Base-by-base conservation (phyloP, 2,888 invertebrate genomes). In the Perithous albicinctus region DNA sequence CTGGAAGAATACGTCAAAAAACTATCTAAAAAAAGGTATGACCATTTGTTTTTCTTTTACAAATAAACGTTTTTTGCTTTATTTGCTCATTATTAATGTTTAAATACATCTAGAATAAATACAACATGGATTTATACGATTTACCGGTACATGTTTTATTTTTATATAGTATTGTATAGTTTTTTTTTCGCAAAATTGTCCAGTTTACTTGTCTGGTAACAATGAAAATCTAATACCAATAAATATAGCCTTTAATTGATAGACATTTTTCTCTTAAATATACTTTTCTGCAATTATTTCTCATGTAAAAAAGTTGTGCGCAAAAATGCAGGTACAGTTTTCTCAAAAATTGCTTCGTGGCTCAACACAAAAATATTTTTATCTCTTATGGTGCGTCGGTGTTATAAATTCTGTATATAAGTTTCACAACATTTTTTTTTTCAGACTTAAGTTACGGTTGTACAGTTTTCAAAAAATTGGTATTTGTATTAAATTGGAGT, bases 61-160 rank as follows among this genome's bases (percentile, higher is more conserved):
- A 66, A 48, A 80, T 46, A 59, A 64, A 56, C 20, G 6, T n/a
- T 35, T 61, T 43, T 51, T 10, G 1, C 38, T 80, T 67, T 77
- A 77, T 82, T 82, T 38, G 43, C 38, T 61, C 35, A 26, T 35
- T 80, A 76, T 80, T 66, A 64, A 75, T 80, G 64, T 66, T 72
- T 32, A 75, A 69, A 72, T 76, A 61, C 72, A 72, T 20, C 59
- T 61, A 59, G 41, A 79, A 76, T 82, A 76, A 76, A 82, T 80
- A 82, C 61, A n/a, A n/a, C n/a, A 35, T 66, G 23, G 8, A 56
- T 26, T 41, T n/a, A 10, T 5, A 23, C 56, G 10, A 54, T 61
- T 51, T 35, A 15, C 43, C 46, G 54, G 38, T n/a, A n/a, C 51
- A 64, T 32, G 35, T 64, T n/a, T n/a, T n/a, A n/a, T n/a, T n/a